Evolutionary conservation across 2,113 vertebrate species (phyloP).

Genomic region (Protobothrops flavoviridis): DNA sequence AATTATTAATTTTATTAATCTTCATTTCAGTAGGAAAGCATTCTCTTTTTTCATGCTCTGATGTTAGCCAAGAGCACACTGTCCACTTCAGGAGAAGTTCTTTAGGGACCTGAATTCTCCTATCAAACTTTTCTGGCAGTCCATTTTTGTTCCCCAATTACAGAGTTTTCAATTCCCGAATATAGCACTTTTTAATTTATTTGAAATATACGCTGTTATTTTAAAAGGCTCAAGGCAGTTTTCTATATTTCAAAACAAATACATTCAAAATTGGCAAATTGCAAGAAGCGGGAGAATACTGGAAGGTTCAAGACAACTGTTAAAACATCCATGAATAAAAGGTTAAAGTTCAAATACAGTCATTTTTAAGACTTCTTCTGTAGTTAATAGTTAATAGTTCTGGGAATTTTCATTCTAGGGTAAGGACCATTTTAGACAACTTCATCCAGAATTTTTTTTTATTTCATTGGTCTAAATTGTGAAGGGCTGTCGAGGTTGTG

Average conservation of each 20-base stretch:
- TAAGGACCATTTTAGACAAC: no score
- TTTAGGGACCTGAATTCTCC: neutral
- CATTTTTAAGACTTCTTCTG: no score
- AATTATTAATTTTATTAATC: no score
- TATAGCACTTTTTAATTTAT: neutral
- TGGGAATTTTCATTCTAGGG: no score
- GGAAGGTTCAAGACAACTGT: neutral
- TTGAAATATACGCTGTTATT: neutral
- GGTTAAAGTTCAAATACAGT: neutral
- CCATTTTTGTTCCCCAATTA: neutral
- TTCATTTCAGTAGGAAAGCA: no score
- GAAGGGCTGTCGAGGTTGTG: neutral
- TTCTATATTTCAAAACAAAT: neutral
- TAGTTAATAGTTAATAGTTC: no score
- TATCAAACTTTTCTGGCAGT: neutral
- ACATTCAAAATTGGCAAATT: neutral
- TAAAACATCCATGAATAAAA: neutral
- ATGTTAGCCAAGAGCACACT: no score
- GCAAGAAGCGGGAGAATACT: neutral
- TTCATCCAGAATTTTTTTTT: no score
- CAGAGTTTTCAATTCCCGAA: neutral
- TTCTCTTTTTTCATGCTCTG: no score
- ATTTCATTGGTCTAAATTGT: neutral
- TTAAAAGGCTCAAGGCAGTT: neutral
- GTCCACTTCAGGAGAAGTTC: no score